These are phyloP conservation scores for Pecten maximus DNA, from an alignment of 2,888 invertebrate genomes.

Conservation along the genomic window DNA sequence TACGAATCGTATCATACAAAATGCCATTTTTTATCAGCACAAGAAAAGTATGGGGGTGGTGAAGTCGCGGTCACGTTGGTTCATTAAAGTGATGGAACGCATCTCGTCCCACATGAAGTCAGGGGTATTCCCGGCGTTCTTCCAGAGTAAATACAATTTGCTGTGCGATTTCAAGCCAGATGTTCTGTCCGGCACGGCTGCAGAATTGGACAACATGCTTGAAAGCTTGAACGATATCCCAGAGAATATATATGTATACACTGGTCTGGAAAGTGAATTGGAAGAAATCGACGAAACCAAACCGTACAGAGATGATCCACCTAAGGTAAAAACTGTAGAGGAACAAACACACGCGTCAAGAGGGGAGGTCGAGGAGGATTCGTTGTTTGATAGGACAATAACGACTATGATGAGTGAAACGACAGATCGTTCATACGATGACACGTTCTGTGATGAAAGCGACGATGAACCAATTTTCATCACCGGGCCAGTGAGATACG, in stretches of 20 bases:
- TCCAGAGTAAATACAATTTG: slow-evolving; percentile 61
- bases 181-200: slow-evolving; percentile 42
- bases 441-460: background rate
- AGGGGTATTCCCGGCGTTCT: slow-evolving; percentile 61
- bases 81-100: slow-evolving; percentile 56
- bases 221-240: slow-evolving; percentile 52
- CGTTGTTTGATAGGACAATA: slow-evolving; percentile 33
- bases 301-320: slow-evolving; percentile 13
- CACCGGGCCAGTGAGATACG: background rate
- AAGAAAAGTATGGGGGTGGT: slow-evolving; percentile 62
- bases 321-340: slow-evolving; percentile 19
- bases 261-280: slow-evolving; percentile 50
- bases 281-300: background rate
- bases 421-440: slow-evolving; percentile 5
- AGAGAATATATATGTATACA: slow-evolving; percentile 54
- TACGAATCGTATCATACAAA: slow-evolving; percentile 62
- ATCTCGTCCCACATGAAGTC: slow-evolving; percentile 55
- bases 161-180: slow-evolving; percentile 52
- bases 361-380: slow-evolving; percentile 36
- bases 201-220: slow-evolving; percentile 53
- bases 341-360: background rate
- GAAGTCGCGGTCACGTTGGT: slow-evolving; percentile 56
- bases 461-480: slow-evolving; percentile 18
- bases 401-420: slow-evolving; percentile 31
- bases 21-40: slow-evolving; percentile 60